Conservation (phyloP, 1,140 invertebrate genomes). For the Odontomachus brunneus region DNA sequence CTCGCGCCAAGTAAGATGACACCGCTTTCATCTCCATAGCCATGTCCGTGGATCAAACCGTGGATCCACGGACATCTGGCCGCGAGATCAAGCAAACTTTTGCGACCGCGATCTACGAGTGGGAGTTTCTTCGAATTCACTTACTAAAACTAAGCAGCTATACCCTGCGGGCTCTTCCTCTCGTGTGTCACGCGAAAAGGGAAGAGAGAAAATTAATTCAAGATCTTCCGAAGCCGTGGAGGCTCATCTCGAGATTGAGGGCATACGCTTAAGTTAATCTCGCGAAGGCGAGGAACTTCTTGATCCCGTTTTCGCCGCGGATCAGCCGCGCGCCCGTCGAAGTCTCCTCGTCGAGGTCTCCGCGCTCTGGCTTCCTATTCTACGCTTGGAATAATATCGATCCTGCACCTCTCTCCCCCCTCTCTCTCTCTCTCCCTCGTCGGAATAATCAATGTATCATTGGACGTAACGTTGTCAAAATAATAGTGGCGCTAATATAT, state of each 20-base stretch:
- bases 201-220: constrained; percentile 77
- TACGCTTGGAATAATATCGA: constrained; percentile 52
- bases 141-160: constrained; percentile 25
- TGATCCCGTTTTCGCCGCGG: constrained; percentile 76
- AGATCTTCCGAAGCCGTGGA: constrained; percentile 72
- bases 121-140: constrained; percentile 5
- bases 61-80: not conserved
- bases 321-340: constrained; percentile 65
- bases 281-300: constrained; percentile 73
- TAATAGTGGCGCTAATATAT: no score
- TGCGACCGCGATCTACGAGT: not conserved
- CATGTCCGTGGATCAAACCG: no score
- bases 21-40: constrained; percentile 66
- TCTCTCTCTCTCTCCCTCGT: no score
- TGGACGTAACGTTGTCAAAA: no score
- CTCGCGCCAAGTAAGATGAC: constrained; percentile 11
- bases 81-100: not conserved
- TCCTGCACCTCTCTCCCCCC: no score
- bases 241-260: constrained; percentile 77
- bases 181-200: not conserved
- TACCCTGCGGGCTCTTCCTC: not conserved
- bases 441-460: no score
- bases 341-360: constrained; percentile 73
- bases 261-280: constrained; percentile 78
- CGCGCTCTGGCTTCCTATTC: constrained; percentile 48